Evolutionary conservation across 2,113 vertebrate species (phyloP).

Genomic region (Heterotis niloticus): DNA sequence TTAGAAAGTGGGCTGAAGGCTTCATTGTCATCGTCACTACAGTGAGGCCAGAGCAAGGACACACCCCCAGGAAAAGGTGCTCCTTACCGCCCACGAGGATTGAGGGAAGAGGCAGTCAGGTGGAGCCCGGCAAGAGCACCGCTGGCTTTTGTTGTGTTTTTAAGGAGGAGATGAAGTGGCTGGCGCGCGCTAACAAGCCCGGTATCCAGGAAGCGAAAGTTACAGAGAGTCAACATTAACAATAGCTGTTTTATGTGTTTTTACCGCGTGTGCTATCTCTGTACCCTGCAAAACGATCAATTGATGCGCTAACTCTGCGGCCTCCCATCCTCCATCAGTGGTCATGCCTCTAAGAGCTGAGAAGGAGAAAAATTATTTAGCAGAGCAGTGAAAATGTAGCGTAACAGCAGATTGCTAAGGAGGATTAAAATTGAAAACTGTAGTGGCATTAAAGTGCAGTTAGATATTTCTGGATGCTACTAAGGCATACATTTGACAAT

Average conservation of each 20-base stretch:
- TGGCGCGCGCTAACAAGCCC: not conserved
- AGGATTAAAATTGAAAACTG: conserved; percentile 10
- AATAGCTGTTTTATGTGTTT: conserved; percentile 6
- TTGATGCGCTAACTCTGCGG: not conserved
- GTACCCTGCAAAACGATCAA: not conserved
- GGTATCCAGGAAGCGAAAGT: not conserved
- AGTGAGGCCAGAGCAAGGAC: not conserved
- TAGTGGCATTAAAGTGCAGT: conserved; percentile 16
- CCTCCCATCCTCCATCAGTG: not conserved
- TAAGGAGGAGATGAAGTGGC: conserved; percentile 27
- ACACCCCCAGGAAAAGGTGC: not conserved
- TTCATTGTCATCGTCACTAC: not conserved
- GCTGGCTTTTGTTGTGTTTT: conserved; percentile 13
- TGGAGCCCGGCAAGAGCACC: not conserved
- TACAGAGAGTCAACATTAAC: not conserved
- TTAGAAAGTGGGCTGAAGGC: not conserved
- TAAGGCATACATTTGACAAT: conserved; percentile 17
- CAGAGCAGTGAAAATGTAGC: conserved; percentile 13
- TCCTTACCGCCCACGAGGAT: conserved; percentile 15
- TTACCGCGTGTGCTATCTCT: not conserved
- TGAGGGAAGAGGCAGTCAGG: conserved; percentile 15
- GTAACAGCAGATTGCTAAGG: conserved; percentile 11
- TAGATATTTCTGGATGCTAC: not conserved
- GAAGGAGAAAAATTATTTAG: conserved; percentile 1
- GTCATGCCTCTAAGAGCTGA: not conserved